phyloP scores from a whole-genome alignment of 2,113 vertebrate genomes.

The Aspiorhynchus laticeps region DNA sequence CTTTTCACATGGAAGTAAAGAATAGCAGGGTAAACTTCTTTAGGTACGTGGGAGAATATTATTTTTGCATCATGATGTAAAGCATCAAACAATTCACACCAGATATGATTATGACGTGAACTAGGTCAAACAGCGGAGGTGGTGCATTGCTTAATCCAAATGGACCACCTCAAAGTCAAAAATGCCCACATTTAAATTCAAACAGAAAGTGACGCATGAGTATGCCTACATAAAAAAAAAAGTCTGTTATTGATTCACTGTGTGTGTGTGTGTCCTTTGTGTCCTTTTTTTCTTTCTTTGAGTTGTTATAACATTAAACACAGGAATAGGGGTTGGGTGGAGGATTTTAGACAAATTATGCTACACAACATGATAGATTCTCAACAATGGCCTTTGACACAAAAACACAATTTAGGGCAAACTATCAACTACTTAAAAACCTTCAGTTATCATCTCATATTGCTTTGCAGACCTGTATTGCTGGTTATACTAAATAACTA shows the following conservation, averaged over 20 bases:
- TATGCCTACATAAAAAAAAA: neutral
- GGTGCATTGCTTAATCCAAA: neutral
- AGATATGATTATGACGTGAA: neutral
- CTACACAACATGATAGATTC: neutral
- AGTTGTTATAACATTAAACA: slow-evolving; percentile 19
- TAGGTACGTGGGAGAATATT: neutral
- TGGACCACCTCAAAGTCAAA: neutral
- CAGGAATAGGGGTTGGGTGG: neutral
- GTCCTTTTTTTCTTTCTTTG: neutral
- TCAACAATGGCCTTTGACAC: neutral
- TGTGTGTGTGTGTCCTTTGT: neutral
- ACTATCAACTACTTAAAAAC: neutral
- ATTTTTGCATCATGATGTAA: neutral
- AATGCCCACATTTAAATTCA: neutral
- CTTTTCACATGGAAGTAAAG: neutral
- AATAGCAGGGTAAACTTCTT: neutral
- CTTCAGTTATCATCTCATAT: slow-evolving; percentile 13
- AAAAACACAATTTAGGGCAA: slow-evolving; percentile 2
- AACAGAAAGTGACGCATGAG: neutral
- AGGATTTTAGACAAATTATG: slow-evolving; percentile 6
- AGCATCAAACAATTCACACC: neutral
- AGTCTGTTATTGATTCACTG: neutral
- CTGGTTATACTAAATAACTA: slow-evolving; percentile 10
- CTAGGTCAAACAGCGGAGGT: neutral
- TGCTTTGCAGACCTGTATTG: neutral